Conservation (phyloP, 2,797 vertebrate species). For the Pteropus rufus region DNA sequence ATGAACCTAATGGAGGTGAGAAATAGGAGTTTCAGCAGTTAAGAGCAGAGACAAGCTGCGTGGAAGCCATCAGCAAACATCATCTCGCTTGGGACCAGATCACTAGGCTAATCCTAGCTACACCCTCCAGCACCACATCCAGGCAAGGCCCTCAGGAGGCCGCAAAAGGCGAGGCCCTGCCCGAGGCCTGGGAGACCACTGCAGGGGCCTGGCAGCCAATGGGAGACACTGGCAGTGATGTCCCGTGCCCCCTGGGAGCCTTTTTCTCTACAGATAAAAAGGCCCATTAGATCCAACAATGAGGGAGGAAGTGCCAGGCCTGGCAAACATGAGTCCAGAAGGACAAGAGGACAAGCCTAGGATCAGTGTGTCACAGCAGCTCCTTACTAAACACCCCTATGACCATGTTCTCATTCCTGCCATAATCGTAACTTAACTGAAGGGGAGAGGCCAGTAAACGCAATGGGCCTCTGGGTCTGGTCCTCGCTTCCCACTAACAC, state of each 20-base stretch:
- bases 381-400: neutral
- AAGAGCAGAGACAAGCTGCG: neutral
- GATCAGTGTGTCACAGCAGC: neutral
- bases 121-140: rapidly evolving
- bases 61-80: neutral
- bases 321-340: neutral
- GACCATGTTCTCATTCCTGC: neutral
- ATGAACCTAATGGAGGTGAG: neutral
- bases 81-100: neutral
- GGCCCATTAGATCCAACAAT: neutral
- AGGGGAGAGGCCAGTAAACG: neutral
- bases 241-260: neutral
- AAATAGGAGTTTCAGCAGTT: neutral
- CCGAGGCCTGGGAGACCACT: neutral
- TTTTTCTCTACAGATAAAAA: neutral
- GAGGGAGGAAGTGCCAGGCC: neutral
- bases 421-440: neutral
- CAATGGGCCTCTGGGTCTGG: neutral
- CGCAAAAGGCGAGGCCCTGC: neutral
- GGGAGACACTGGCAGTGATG: too few relatives aligned
- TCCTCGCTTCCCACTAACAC: neutral
- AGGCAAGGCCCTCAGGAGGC: neutral
- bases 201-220: too few relatives aligned
- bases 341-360: neutral
- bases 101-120: neutral